Evolutionary conservation across 2,797 vertebrate genomes (phyloP).

Genomic region (Alouatta caraya): DNA sequence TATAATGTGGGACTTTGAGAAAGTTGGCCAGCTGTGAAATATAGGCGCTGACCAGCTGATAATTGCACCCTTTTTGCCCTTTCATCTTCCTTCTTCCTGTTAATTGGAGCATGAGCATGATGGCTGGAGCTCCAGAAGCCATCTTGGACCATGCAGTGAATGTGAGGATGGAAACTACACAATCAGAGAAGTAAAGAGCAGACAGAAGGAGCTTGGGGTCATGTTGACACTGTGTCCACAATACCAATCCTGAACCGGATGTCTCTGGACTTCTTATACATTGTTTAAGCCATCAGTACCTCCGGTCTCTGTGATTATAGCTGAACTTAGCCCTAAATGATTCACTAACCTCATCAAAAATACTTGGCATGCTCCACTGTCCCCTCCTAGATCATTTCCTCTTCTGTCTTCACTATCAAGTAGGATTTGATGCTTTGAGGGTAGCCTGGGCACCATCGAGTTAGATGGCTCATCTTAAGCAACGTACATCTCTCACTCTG

Average conservation of each 20-base stretch:
- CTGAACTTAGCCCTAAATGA: background rate
- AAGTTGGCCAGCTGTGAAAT: background rate
- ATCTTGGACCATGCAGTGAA: background rate
- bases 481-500: background rate
- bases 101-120: background rate
- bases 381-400: background rate
- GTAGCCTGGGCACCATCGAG: rapidly evolving
- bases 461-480: background rate
- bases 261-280: background rate
- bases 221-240: background rate
- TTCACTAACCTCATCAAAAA: background rate
- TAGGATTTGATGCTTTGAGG: background rate
- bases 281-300: background rate
- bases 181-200: background rate
- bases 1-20: background rate
- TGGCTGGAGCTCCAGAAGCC: background rate
- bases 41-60: background rate
- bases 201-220: background rate
- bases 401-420: background rate
- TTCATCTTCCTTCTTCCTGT: background rate
- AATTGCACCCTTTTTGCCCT: background rate
- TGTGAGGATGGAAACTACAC: background rate
- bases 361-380: background rate
- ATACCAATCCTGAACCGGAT: background rate
- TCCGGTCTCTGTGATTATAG: background rate